A percentile compares a stretch with the other conserved stretches of the same genome.
phyloP scores from a whole-genome alignment of 1,140 invertebrate genomes.

The Drosophila chauvacae region DNA sequence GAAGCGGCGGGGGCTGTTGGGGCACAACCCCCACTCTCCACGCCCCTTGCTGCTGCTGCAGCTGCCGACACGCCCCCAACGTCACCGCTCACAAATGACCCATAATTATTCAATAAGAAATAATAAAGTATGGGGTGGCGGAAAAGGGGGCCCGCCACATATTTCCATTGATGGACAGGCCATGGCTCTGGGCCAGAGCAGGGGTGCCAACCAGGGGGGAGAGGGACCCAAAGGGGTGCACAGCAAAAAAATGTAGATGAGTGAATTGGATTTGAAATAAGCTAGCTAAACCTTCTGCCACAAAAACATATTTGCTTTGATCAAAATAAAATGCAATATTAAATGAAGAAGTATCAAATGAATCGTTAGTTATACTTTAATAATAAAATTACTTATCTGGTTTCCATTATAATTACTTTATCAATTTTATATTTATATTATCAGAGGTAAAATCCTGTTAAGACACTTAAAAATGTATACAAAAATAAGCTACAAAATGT shows the following conservation, averaged over 20 bases:
- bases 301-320: background rate
- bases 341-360: background rate
- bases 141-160: slow-evolving; percentile 26
- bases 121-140: slow-evolving; percentile 66
- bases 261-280: no score
- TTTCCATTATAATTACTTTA: no score
- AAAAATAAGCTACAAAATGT: background rate
- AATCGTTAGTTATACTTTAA: background rate
- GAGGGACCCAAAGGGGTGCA: background rate
- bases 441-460: background rate
- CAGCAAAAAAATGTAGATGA: background rate
- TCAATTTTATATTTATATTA: background rate
- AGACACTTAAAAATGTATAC: background rate
- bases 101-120: slow-evolving; percentile 84
- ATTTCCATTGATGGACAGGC: slow-evolving; percentile 72
- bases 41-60: background rate
- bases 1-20: slow-evolving; percentile 5
- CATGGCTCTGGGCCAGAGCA: background rate
- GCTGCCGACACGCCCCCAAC: slow-evolving; percentile 63
- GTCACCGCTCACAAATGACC: slow-evolving; percentile 72
- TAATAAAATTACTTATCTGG: background rate
- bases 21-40: background rate
- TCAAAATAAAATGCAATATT: background rate
- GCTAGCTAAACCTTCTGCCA: background rate
- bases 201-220: background rate